A percentile compares a stretch with the other conserved stretches of the same genome.
Evolutionary conservation across 2,888 invertebrate genomes (phyloP).

Genomic region (Drosophila birchii): DNA sequence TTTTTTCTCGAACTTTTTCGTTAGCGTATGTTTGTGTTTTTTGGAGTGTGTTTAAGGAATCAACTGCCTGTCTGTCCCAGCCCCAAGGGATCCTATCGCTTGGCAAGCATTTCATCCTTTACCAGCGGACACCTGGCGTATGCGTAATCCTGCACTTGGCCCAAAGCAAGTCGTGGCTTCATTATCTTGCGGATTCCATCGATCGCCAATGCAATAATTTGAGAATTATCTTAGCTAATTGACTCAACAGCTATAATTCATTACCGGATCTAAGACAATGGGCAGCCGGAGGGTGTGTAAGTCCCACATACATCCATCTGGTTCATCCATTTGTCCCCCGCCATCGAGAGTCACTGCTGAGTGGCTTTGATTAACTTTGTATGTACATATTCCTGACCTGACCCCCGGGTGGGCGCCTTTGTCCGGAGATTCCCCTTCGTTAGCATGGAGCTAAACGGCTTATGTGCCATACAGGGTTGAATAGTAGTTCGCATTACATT

Average conservation of each 20-base stretch:
- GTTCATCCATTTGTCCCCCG: background rate
- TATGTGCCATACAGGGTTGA: background rate
- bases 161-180: background rate
- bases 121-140: background rate
- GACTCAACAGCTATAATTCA: conserved; percentile 5
- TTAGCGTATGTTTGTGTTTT: background rate
- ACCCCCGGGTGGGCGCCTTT: background rate
- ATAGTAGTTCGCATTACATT: background rate
- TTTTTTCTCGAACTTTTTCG: background rate
- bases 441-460: background rate
- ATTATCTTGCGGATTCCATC: background rate
- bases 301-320: background rate
- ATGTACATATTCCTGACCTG: background rate
- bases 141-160: background rate
- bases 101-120: background rate
- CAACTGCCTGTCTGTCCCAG: conserved; percentile 2
- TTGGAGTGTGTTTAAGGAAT: conserved; percentile 11
- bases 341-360: background rate
- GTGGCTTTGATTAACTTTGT: conserved; percentile 47
- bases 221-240: conserved; percentile 11
- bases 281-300: background rate
- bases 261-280: background rate
- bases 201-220: background rate
- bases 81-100: background rate
- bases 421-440: background rate